Conservation (phyloP, 2,797 vertebrate genomes). For the Antrozous pallidus region DNA sequence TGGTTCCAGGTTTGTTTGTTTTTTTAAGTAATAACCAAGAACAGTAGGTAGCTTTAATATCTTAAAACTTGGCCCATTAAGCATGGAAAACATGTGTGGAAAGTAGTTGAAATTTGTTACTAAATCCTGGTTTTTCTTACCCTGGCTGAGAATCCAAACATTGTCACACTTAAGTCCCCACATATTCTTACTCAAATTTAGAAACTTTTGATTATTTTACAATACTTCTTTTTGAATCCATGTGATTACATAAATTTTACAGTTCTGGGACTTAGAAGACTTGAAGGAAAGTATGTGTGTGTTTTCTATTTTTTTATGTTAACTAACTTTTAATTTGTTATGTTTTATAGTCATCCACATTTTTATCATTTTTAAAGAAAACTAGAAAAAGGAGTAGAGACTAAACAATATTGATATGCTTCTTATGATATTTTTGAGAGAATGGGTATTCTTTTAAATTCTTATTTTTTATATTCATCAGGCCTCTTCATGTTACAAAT, state of each 20-base stretch:
- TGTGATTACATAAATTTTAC: background rate
- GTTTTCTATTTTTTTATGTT: background rate
- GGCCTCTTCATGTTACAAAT: constrained; percentile 42
- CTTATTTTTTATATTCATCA: background rate
- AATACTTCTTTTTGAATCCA: background rate
- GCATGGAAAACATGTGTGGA: background rate
- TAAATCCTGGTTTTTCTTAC: background rate
- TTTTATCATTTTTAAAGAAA: background rate
- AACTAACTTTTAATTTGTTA: background rate
- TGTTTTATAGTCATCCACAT: background rate
- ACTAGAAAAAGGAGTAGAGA: background rate
- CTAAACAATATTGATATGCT: background rate
- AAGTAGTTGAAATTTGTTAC: background rate
- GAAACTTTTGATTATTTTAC: background rate
- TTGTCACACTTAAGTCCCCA: background rate
- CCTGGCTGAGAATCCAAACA: background rate
- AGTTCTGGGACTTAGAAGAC: background rate
- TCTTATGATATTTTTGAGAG: background rate
- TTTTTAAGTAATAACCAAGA: background rate
- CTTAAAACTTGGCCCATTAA: background rate
- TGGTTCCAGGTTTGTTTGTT: background rate
- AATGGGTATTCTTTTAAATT: background rate
- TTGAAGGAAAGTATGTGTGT: background rate
- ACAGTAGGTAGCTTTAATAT: background rate
- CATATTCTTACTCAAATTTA: background rate